phyloP scores from a whole-genome alignment of 2,113 vertebrate genomes.

The Actenoides lindsayi region DNA sequence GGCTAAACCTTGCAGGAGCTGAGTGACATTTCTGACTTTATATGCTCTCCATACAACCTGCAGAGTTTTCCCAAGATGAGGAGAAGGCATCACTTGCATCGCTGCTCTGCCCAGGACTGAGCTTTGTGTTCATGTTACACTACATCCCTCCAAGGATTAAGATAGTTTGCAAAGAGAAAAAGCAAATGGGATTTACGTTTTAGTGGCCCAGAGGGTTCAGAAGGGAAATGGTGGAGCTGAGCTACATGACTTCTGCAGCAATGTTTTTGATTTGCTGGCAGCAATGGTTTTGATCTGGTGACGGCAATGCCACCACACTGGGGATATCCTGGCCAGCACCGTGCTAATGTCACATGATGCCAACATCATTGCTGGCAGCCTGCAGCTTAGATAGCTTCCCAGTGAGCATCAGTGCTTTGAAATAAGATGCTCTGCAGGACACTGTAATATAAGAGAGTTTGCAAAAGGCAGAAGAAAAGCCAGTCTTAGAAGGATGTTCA shows the following conservation, averaged over 20 bases:
- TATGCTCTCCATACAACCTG: neutral
- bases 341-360: neutral
- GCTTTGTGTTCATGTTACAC: neutral
- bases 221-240: neutral
- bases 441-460: neutral
- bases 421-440: neutral
- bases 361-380: rapidly evolving
- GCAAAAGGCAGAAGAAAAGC: neutral
- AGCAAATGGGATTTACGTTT: neutral
- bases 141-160: neutral
- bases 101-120: neutral
- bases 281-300: neutral
- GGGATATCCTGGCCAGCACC: neutral
- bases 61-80: neutral
- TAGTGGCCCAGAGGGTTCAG: neutral
- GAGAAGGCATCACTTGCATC: neutral
- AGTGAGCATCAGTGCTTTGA: neutral
- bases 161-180: neutral
- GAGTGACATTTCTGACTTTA: neutral
- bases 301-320: neutral
- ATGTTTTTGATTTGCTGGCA: neutral
- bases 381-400: neutral
- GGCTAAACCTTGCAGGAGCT: neutral
- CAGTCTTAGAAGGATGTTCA: neutral
- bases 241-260: neutral